Base-by-base conservation (phyloP, 2,888 invertebrate species). In the Miltochrista miniata region DNA sequence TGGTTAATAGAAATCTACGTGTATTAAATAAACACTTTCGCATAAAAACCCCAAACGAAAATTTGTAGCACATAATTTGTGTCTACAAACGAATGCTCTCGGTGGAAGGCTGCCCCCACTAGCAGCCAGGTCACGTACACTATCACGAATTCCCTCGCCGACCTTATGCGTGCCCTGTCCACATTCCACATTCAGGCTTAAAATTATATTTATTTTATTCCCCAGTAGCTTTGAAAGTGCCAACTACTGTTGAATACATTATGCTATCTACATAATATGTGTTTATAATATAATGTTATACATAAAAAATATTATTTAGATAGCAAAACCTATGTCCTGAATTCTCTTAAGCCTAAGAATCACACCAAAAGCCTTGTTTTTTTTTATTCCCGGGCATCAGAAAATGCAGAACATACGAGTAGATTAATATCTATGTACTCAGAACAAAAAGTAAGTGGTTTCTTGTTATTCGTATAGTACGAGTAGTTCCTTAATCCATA, bases 141-240 rank as follows among this genome's bases (percentile, higher is more conserved):
- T 45, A 56, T 50, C 60, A 68, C 59, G 55, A 68, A 69, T 66
- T 66, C 68, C 67, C 64, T 61, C 59, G 57, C 56, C 68, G 49
- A 44, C 59, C 62, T 57, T 68, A 66, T 66, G 55, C 61, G 59
- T 57, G 43, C 49, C 38, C 61, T n/a, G 65, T 64, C 54, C 65
- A 48, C 65, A 68, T 66, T 61, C 65, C 56, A 64, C 55, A 47
- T 55, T 60, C 48, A 35, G 45, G 51, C 38, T 50, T 24, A 53
- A 51, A 49, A 56, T 49, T 47, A 29, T 9, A 5, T 10, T 10
- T 31, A 31, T 31, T 57, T 62, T 59, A 24, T 24, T 24, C 18
- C 18, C 18, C 58, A 46, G 53, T 50, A 55, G 63, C 51, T 51
- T 40, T 44, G 48, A 43, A 45, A 47, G 30, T 13, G n/a, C 31